Conservation (phyloP, 2,113 vertebrate species). For the Hippocampus barbouri region DNA sequence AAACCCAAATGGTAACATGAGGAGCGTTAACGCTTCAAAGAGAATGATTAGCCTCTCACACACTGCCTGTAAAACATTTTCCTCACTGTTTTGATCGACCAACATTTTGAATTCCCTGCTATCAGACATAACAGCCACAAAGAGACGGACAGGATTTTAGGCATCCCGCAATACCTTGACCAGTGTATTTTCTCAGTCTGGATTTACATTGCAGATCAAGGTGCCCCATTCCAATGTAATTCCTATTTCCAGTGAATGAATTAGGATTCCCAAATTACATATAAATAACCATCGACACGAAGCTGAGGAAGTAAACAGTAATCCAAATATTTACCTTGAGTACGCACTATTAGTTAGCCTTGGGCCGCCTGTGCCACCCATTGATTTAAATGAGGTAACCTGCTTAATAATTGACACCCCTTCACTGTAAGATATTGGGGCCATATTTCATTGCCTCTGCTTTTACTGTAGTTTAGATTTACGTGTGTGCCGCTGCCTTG, state of each 20-base stretch:
- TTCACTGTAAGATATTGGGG: neutral
- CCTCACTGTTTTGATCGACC: neutral
- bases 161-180: neutral
- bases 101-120: neutral
- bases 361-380: neutral
- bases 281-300: too few species aligned
- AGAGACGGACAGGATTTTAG: neutral
- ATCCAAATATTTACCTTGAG: too few species aligned
- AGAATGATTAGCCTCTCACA: neutral
- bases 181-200: neutral
- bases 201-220: neutral
- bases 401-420: neutral
- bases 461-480: neutral
- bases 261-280: too few species aligned
- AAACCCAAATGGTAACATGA: slow-evolving; percentile 23
- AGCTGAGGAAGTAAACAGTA: too few species aligned
- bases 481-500: neutral
- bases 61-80: neutral
- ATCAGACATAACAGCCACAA: neutral
- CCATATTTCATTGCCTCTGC: neutral
- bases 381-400: neutral
- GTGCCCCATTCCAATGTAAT: too few species aligned
- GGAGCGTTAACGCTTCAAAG: slow-evolving; percentile 16
- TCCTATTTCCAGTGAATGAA: too few species aligned
- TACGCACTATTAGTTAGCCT: too few species aligned